Conservation (phyloP, 2,113 vertebrate genomes). For the Grantiella picta region DNA sequence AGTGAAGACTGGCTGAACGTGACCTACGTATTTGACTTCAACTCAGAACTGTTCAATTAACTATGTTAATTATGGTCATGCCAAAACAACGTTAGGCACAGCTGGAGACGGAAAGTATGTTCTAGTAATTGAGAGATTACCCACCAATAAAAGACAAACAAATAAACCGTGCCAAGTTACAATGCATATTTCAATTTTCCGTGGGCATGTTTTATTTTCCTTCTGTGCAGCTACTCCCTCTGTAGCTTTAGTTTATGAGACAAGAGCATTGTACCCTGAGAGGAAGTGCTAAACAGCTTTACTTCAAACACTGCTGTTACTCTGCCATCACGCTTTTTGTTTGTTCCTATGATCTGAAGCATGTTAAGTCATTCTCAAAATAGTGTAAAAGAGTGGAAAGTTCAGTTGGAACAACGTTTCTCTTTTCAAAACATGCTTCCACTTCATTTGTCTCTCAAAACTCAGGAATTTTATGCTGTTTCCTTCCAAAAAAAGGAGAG, state of each 20-base stretch:
- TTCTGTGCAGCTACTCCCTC: not conserved
- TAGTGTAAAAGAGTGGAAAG: not conserved
- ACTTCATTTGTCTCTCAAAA: not conserved
- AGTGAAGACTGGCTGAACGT: not conserved
- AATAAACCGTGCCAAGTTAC: not conserved
- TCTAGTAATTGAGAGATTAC: not conserved
- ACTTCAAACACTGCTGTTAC: not conserved
- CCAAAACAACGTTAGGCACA: not conserved
- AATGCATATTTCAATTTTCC: not conserved
- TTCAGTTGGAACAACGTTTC: not conserved
- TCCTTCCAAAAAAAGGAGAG: not conserved
- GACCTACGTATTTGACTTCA: not conserved
- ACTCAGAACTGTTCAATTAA: not conserved
- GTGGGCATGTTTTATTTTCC: not conserved
- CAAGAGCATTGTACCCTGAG: not conserved
- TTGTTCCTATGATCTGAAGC: not conserved
- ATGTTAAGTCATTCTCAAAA: not conserved
- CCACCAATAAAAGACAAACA: not conserved
- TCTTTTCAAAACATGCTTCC: not conserved
- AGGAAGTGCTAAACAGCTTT: not conserved
- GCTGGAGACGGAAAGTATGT: not conserved
- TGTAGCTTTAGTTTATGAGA: not conserved
- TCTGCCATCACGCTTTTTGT: not conserved
- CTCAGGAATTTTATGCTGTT: not conserved
- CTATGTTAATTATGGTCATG: not conserved